Percentiles rank a stretch among this genome's conserved stretches.
These are phyloP conservation scores for Huso huso DNA, from an alignment of 2,797 vertebrate species.

Conservation along the genomic window DNA sequence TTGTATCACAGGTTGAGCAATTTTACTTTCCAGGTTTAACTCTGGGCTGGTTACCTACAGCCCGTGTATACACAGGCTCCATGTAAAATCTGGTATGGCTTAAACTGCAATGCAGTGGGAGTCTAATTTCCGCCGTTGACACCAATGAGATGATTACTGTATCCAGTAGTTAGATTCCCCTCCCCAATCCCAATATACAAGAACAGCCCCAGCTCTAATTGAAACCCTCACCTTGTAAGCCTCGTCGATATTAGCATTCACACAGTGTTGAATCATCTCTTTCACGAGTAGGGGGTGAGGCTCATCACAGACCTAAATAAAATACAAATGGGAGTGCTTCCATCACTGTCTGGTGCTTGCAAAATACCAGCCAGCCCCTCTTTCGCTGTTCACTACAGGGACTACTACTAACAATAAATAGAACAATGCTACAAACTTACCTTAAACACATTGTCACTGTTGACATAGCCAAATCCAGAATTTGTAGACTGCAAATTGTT, in stretches of 20 bases:
- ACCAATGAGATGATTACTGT: too few relatives aligned
- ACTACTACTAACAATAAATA: background rate
- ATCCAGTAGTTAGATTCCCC: background rate
- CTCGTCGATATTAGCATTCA: conserved; percentile 73
- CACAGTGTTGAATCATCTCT: conserved; percentile 87
- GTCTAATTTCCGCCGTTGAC: too few relatives aligned
- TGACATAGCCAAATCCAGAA: conserved; percentile 86
- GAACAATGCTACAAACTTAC: conserved; percentile 34
- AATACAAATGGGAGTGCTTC: background rate
- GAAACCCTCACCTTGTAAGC: conserved; percentile 72
- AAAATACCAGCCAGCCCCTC: background rate
- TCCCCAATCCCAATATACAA: background rate
- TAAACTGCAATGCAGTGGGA: too few relatives aligned
- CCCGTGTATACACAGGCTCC: too few relatives aligned
- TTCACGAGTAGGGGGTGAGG: conserved; percentile 93
- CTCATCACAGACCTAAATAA: conserved; percentile 83
- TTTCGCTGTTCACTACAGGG: background rate
- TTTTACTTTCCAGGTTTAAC: too few relatives aligned
- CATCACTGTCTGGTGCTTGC: background rate
- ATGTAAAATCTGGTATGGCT: too few relatives aligned
- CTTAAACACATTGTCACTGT: conserved; percentile 96
- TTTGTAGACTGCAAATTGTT: conserved; percentile 95
- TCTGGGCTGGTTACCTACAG: too few relatives aligned
- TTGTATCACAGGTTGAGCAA: too few relatives aligned
- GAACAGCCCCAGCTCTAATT: background rate